These are phyloP conservation scores for Molanna angustata DNA, from an alignment of 2,888 invertebrate species.

Conservation along the genomic window DNA sequence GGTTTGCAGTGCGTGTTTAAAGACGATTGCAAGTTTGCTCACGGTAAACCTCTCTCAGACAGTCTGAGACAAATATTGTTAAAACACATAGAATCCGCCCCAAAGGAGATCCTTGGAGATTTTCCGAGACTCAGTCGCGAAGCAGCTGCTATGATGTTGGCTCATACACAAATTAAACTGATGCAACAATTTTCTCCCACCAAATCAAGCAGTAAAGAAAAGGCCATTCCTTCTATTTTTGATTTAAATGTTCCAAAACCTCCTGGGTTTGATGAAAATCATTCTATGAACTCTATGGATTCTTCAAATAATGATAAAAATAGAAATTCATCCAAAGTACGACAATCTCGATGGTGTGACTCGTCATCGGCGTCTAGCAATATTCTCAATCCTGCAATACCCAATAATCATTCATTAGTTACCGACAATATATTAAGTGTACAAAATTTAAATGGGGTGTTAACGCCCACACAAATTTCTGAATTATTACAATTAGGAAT, in stretches of 20 bases:
- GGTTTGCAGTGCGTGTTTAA: slow-evolving; percentile 80
- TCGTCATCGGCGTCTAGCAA: slow-evolving; percentile 39
- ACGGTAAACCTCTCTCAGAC: slow-evolving; percentile 82
- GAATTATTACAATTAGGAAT: slow-evolving; percentile 60
- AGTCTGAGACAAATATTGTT: slow-evolving; percentile 63
- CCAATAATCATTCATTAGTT: slow-evolving; percentile 30
- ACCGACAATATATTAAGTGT: slow-evolving; percentile 52
- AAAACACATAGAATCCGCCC: slow-evolving; percentile 85
- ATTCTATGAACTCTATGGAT: slow-evolving; percentile 5
- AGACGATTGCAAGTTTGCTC: slow-evolving; percentile 93
- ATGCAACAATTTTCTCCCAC: slow-evolving; percentile 43
- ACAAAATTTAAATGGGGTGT: slow-evolving; percentile 56
- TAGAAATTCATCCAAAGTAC: slow-evolving; percentile 49
- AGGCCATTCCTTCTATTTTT: slow-evolving; percentile 49
- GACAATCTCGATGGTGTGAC: slow-evolving; percentile 54
- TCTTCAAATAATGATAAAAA: slow-evolving; percentile 37
- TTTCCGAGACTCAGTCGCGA: slow-evolving; percentile 81
- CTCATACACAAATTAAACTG: slow-evolving; percentile 48
- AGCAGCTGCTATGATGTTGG: slow-evolving; percentile 62
- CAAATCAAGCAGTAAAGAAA: slow-evolving; percentile 39
- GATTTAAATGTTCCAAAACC: slow-evolving; percentile 51
- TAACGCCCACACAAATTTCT: slow-evolving; percentile 57
- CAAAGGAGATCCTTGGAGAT: slow-evolving; percentile 88
- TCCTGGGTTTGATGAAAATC: slow-evolving; percentile 39
- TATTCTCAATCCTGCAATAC: slow-evolving; percentile 2